These are phyloP conservation scores for Drosophila suzukii DNA, from an alignment of 1,140 invertebrate species.

Conservation along the genomic window DNA sequence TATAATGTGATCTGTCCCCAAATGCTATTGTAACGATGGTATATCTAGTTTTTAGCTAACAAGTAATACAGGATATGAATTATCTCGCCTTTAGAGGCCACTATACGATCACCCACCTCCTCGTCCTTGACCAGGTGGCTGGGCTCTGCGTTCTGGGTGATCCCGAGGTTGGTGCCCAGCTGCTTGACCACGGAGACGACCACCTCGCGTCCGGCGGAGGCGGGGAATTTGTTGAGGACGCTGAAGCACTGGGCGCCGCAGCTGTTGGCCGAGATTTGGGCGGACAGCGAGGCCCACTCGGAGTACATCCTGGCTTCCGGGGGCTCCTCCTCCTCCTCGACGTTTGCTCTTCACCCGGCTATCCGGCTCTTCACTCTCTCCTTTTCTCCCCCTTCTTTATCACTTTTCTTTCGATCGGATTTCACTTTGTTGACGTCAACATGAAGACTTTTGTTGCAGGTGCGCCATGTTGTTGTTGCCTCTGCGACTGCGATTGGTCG, in stretches of 20 bases:
- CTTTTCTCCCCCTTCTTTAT: background rate
- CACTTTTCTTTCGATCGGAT: constrained; percentile 20
- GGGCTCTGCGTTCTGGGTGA: constrained; percentile 90
- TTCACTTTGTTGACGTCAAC: constrained; percentile 67
- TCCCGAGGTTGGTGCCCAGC: constrained; percentile 90
- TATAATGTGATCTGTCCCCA: no score
- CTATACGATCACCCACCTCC: constrained; percentile 86
- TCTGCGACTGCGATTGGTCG: constrained; percentile 18
- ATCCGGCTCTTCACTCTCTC: background rate
- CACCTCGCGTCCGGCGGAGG: constrained; percentile 91
- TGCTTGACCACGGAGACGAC: constrained; percentile 93
- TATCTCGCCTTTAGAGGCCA: background rate
- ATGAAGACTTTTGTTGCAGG: constrained; percentile 36
- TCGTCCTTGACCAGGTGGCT: constrained; percentile 90
- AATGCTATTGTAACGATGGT: no score
- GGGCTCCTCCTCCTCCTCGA: background rate
- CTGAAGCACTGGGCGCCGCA: constrained; percentile 89
- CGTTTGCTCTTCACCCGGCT: background rate
- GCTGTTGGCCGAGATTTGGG: constrained; percentile 88
- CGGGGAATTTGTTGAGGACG: constrained; percentile 94
- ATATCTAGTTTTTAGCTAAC: no score
- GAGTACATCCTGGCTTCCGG: constrained; percentile 88
- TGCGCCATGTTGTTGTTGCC: constrained; percentile 44
- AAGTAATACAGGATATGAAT: no score
- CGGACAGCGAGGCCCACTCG: constrained; percentile 92